Conservation (phyloP, 1,140 invertebrate species). For the Bemisia tabaci region DNA sequence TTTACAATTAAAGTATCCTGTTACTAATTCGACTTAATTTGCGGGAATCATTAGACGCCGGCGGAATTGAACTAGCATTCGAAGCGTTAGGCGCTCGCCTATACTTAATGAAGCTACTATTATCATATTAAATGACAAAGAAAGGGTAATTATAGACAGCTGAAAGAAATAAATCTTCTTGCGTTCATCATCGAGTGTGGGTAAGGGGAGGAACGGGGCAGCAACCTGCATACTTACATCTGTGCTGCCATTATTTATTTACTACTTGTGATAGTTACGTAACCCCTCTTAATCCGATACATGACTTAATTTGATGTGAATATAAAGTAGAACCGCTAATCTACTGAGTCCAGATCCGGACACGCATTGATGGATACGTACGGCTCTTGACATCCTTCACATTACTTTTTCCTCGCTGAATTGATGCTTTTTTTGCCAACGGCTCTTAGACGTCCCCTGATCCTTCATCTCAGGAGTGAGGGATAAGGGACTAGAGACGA, state of each 20-base stretch:
- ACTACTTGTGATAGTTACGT: not conserved
- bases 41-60: not conserved
- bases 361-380: no score
- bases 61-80: not conserved
- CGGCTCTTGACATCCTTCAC: no score
- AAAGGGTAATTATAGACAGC: conserved; percentile 3
- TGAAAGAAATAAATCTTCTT: not conserved
- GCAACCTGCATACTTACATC: not conserved
- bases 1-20: not conserved
- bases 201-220: not conserved
- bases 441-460: no score
- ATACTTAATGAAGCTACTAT: not conserved
- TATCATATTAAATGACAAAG: not conserved
- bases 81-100: not conserved
- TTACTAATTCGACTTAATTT: not conserved
- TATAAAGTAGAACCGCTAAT: no score
- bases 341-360: no score
- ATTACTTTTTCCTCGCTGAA: no score
- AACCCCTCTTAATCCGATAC: not conserved
- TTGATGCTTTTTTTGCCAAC: no score
- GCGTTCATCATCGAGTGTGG: not conserved
- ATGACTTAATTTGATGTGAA: not conserved
- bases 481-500: no score
- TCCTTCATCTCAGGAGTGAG: no score
- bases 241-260: not conserved